Evolutionary conservation across 2,888 invertebrate species (phyloP).

Genomic region (Villa cingulata): DNA sequence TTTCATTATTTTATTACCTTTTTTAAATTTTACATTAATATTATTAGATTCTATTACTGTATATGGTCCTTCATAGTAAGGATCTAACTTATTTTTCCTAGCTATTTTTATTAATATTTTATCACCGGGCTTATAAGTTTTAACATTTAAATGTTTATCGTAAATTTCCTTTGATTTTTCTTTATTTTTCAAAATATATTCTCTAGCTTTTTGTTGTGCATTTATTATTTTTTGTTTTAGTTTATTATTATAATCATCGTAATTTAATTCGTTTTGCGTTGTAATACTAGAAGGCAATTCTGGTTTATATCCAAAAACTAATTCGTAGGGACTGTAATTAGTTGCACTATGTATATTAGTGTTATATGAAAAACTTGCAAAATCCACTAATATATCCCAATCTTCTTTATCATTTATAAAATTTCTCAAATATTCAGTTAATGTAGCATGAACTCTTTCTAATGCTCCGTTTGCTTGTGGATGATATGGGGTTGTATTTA

Average conservation of each 20-base stretch:
- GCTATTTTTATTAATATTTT: neutral
- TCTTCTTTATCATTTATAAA: neutral
- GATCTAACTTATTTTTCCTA: neutral
- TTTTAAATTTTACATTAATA: neutral
- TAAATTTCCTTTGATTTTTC: neutral
- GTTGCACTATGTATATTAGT: neutral
- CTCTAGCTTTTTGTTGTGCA: neutral
- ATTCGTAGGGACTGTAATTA: neutral
- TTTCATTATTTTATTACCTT: neutral
- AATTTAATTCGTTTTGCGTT: neutral
- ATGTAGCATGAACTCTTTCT: constrained; percentile 6
- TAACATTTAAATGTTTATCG: neutral
- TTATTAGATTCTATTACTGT: neutral
- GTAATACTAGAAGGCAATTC: neutral
- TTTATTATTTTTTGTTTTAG: neutral
- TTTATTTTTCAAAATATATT: neutral
- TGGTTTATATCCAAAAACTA: neutral
- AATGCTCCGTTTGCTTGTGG: constrained; percentile 6
- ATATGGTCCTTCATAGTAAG: neutral
- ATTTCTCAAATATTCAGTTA: constrained; percentile 5
- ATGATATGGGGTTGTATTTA: neutral
- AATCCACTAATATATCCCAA: neutral
- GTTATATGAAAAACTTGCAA: neutral
- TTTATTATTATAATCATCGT: constrained; percentile 1
- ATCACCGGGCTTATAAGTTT: neutral